Conservation (phyloP, 1,140 invertebrate genomes). For the Caerostris extrusa region DNA sequence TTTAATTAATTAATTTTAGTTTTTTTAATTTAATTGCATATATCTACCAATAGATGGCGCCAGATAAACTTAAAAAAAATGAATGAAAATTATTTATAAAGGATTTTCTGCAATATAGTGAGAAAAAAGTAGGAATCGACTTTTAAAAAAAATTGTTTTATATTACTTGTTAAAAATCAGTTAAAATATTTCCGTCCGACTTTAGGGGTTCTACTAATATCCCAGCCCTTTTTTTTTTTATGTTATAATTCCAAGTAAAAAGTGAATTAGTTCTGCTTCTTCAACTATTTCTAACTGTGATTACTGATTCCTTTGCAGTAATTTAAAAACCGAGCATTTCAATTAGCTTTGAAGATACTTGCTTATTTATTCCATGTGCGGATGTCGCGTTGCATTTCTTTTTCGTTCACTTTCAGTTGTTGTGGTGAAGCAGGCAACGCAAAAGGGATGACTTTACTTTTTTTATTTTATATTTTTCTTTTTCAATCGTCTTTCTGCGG, state of each 20-base stretch:
- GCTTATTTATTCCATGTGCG: not conserved
- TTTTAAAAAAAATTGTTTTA: too few relatives aligned
- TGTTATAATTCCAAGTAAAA: not conserved
- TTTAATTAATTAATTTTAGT: too few relatives aligned
- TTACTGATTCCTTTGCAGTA: not conserved
- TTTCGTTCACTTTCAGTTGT: not conserved
- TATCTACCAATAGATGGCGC: too few relatives aligned
- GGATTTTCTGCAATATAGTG: too few relatives aligned
- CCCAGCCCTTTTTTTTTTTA: not conserved
- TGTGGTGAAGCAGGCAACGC: not conserved
- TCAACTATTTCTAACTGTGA: too few relatives aligned
- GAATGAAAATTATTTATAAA: too few relatives aligned
- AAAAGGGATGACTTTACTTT: slow-evolving; percentile 6
- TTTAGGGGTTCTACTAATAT: slow-evolving; percentile 31
- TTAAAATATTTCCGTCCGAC: not conserved
- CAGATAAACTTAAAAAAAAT: too few relatives aligned
- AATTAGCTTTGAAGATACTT: slow-evolving; percentile 25
- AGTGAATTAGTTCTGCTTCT: not conserved
- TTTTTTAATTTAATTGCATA: too few relatives aligned
- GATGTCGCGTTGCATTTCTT: not conserved
- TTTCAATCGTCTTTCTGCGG: not conserved
- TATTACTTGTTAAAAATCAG: not conserved
- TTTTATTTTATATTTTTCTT: not conserved
- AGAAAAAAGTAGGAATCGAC: too few relatives aligned
- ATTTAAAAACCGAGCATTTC: slow-evolving; percentile 62